A percentile compares a stretch with the other conserved stretches of the same genome.
phyloP scores from a whole-genome alignment of 2,888 invertebrate genomes.

The Seira musarum region DNA sequence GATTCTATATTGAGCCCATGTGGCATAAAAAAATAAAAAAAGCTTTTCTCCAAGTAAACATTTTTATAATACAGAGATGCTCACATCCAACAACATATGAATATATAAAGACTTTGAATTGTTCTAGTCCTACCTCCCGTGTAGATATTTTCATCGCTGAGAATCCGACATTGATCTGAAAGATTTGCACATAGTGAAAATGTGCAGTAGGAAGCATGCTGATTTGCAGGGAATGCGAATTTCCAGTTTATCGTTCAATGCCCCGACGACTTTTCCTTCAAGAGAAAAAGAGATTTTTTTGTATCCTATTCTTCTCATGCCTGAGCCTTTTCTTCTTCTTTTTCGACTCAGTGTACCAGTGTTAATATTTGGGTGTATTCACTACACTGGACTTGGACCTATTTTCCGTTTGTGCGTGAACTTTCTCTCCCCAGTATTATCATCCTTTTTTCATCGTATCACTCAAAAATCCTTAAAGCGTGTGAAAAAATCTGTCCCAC shows the following conservation, averaged over 20 bases:
- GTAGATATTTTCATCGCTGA: not conserved
- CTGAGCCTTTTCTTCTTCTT: not conserved
- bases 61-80: not conserved
- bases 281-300: not conserved
- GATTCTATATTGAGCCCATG: conserved; percentile 3
- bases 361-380: not conserved
- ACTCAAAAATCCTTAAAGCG: conserved; percentile 2
- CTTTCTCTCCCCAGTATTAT: not conserved
- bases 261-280: not conserved
- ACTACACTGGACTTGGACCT: not conserved
- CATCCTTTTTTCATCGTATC: not conserved
- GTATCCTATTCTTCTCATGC: too few species aligned
- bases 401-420: conserved; percentile 7
- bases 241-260: conserved; percentile 1
- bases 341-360: not conserved
- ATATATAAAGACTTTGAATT: not conserved
- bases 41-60: not conserved
- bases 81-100: not conserved
- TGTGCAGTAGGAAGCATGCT: conserved; percentile 42
- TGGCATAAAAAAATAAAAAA: not conserved
- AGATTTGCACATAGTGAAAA: conserved; percentile 68
- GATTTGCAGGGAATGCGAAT: conserved; percentile 17
- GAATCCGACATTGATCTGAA: conserved; percentile 68
- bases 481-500: not conserved
- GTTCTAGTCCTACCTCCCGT: not conserved